Conservation (phyloP, 2,113 vertebrate genomes). For the Delphinus delphis region DNA sequence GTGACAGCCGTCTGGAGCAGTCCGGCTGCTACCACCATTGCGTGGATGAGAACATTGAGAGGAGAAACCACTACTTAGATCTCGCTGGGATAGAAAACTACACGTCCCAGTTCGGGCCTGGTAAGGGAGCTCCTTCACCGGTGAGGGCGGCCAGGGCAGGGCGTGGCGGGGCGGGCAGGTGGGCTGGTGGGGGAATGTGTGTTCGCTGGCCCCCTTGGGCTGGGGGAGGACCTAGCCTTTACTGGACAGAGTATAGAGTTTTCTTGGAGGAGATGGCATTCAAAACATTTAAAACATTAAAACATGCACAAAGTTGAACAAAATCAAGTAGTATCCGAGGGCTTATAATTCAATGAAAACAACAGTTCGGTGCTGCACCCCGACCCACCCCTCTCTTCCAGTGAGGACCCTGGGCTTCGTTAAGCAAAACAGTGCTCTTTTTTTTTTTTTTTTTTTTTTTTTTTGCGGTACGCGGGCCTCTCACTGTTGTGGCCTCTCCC, state of each 20-base stretch:
- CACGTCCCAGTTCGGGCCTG: constrained; percentile 95
- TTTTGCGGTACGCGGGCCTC: too few species aligned
- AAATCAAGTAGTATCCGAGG: background rate
- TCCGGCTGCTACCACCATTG: constrained; percentile 93
- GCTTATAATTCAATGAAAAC: background rate
- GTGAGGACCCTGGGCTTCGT: background rate
- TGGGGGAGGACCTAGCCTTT: too few species aligned
- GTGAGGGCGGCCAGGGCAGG: too few species aligned
- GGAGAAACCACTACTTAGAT: constrained; percentile 99
- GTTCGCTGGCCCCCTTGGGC: background rate
- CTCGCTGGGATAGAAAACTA: constrained; percentile 99
- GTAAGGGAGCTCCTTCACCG: constrained; percentile 77
- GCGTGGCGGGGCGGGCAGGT: fast-evolving
- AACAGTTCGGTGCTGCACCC: too few species aligned
- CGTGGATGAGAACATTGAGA: constrained; percentile 98
- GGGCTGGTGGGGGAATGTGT: too few species aligned
- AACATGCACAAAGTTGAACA: background rate
- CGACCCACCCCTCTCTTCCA: background rate
- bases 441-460: too few species aligned
- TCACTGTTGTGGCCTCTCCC: too few species aligned
- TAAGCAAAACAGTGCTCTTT: background rate
- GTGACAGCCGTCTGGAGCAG: constrained; percentile 91
- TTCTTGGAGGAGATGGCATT: background rate
- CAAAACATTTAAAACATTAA: background rate
- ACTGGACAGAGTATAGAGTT: background rate